Conservation (phyloP, 1,140 invertebrate genomes). For the Aporrectodea caliginosa region DNA sequence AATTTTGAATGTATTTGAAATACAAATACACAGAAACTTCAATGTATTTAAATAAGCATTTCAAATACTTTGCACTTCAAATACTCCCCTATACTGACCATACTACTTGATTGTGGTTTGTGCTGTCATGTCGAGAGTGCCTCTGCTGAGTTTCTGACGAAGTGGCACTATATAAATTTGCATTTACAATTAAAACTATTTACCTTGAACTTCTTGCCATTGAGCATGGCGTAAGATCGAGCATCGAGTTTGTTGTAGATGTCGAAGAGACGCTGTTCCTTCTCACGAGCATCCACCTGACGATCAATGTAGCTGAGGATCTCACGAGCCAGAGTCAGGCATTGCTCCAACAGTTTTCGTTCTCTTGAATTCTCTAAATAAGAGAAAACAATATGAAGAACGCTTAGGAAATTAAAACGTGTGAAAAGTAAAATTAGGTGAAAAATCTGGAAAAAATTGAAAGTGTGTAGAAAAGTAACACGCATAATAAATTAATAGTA, state of each 20-base stretch:
- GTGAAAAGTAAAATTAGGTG: no score
- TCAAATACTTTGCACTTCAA: no score
- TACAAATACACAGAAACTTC: no score
- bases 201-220: conserved; percentile 77
- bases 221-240: conserved; percentile 79
- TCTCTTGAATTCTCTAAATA: conserved; percentile 26
- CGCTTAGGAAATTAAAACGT: background rate
- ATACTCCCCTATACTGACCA: background rate
- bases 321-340: conserved; percentile 6
- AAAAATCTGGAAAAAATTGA: no score
- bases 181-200: no score
- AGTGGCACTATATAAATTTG: no score
- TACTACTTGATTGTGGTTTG: background rate
- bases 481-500: background rate
- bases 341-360: conserved; percentile 11
- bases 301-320: conserved; percentile 76
- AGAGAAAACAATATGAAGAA: background rate
- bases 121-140: no score
- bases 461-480: background rate
- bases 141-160: no score
- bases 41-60: no score
- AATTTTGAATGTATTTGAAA: no score
- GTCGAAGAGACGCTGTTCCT: conserved; percentile 80
- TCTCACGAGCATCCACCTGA: conserved; percentile 84
- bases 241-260: conserved; percentile 89